Base-by-base conservation (phyloP, 2,797 vertebrate genomes). In the Hyperoplus immaculatus region DNA sequence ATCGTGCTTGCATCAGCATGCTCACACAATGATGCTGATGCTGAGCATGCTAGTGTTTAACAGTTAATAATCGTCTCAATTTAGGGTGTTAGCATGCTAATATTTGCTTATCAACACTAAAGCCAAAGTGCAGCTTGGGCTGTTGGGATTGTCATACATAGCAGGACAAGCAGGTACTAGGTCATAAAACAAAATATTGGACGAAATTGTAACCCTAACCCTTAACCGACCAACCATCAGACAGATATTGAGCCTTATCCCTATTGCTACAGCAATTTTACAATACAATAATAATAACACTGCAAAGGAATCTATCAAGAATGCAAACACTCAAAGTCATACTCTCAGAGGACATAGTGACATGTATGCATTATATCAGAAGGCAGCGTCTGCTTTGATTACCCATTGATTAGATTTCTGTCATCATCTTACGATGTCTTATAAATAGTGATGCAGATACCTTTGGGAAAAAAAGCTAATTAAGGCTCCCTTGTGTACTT, bases 381-480 rank as follows among this genome's bases (percentile, higher is more conserved):
- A 55, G 14, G n/a, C n/a, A 14, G 18, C 16, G 42, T 16, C 42
- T 53, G 18, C 57, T 69, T 49, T 61, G 13, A 72, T 65, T 21
- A 36, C 36, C 43, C 54, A 29, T 50, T 38, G 43, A 64, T 43
- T 45, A 61, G 38, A 8, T 49, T 10, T 38, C 8, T 69, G 39
- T 68, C 46, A 21, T 59, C 49, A 67, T 51, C 38, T 61, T 8
- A 43, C 46, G 38, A 29, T 53, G 54, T 69, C 45, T 47, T 51
- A 66, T 49, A 65, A 13, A 53, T 43, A 55, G 10, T 38, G 7
- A 51, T 3, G 9, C 49, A 63, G 14, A 39, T 29, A 8, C 9
- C 18, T 7, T 6, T 51, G 15, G 39, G 77, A 11, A 50, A 73
- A 72, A 57, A 88, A 77, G 74, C 71, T 53, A 77, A 89, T 75